Conservation (phyloP, 1,140 invertebrate species). For the Nixonia krombeini region DNA sequence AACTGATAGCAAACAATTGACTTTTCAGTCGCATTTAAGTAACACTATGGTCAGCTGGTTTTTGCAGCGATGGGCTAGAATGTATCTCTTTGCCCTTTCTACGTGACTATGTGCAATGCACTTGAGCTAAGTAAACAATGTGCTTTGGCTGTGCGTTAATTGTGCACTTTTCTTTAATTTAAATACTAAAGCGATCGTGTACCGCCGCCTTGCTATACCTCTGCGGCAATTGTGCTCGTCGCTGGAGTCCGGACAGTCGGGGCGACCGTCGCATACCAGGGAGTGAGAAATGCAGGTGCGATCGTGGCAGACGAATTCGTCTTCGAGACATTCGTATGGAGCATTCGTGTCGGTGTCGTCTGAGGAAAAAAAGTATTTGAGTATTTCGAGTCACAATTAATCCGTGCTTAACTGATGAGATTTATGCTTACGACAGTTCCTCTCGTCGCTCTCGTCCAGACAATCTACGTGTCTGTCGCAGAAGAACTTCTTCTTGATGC, state of each 20-base stretch:
- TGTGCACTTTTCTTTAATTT: conserved; percentile 20
- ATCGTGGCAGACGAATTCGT: conserved; percentile 74
- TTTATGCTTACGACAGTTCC: conserved; percentile 76
- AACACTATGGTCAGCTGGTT: conserved; percentile 38
- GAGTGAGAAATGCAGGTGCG: conserved; percentile 76
- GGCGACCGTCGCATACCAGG: conserved; percentile 80
- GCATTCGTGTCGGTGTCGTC: conserved; percentile 21
- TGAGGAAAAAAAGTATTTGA: conserved; percentile 61
- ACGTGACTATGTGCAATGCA: conserved; percentile 36
- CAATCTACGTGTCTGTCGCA: conserved; percentile 77
- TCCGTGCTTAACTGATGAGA: too few species aligned
- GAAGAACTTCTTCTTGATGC: conserved; percentile 71
- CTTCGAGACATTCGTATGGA: conserved; percentile 51
- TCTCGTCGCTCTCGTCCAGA: conserved; percentile 81
- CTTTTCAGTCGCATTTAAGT: too few species aligned
- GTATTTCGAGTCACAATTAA: neutral
- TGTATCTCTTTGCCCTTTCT: conserved; percentile 22
- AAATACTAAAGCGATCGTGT: conserved; percentile 7
- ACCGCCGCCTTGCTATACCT: conserved; percentile 45
- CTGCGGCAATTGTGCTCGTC: conserved; percentile 76
- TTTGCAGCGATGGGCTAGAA: conserved; percentile 13
- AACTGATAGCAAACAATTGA: too few species aligned
- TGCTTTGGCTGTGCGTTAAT: conserved; percentile 23
- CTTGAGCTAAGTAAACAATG: conserved; percentile 38
- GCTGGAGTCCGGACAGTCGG: conserved; percentile 84